Percentiles rank a stretch among this genome's conserved stretches.
These are phyloP conservation scores for Lepidurus arcticus DNA, from an alignment of 1,140 invertebrate species.

Conservation along the genomic window DNA sequence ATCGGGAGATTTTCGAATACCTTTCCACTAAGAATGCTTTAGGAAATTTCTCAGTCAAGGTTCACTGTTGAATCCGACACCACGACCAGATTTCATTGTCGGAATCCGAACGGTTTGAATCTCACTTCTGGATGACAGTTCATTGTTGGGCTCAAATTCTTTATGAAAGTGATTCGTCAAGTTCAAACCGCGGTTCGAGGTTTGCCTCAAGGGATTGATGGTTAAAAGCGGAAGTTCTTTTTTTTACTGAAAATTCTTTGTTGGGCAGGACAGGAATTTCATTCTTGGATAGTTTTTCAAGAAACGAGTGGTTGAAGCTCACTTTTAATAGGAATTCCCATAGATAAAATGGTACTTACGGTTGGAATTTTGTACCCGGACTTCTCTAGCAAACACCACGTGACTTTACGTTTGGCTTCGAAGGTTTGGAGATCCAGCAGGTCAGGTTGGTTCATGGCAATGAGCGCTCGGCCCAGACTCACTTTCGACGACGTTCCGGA, in stretches of 20 bases:
- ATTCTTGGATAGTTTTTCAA: constrained; percentile 1
- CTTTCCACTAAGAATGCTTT: not conserved
- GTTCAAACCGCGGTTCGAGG: too few relatives aligned
- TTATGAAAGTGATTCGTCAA: too few relatives aligned
- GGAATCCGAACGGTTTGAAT: too few relatives aligned
- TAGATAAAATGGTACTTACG: not conserved
- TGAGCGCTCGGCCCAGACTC: not conserved
- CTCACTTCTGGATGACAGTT: too few relatives aligned
- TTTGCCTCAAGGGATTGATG: too few relatives aligned
- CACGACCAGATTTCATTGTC: too few relatives aligned
- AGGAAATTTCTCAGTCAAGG: too few relatives aligned
- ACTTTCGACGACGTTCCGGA: not conserved
- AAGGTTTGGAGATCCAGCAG: not conserved
- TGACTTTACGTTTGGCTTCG: constrained; percentile 1
- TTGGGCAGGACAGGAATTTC: not conserved
- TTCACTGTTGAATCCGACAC: too few relatives aligned
- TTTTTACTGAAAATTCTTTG: too few relatives aligned
- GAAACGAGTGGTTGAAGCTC: not conserved
- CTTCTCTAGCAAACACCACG: constrained; percentile 25
- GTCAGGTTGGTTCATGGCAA: not conserved
- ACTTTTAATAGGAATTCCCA: not conserved
- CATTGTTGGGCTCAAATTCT: too few relatives aligned
- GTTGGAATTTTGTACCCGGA: not conserved
- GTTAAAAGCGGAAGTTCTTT: too few relatives aligned
- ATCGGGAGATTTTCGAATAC: not conserved